Base-by-base conservation (phyloP, 2,797 vertebrate species). In the Pipistrellus pygmaeus region DNA sequence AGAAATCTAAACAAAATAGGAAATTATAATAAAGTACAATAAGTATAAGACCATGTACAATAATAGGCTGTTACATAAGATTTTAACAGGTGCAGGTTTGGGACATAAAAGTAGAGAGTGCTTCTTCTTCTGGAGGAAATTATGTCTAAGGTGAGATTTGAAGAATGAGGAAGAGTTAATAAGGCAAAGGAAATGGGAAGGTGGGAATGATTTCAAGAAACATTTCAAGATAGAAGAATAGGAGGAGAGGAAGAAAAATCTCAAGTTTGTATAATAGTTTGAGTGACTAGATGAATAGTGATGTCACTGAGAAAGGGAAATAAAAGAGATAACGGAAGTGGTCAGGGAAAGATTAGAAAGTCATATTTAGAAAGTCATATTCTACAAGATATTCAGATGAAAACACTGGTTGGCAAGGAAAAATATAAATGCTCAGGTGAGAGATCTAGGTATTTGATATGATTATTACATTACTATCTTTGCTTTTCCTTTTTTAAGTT, bases 221-320 rank as follows among this genome's bases (percentile, higher is more conserved):
- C 8, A 90, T 57, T 84, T 85, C 77, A 84, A 88, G 18, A 76
- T 1, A 88, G n/a, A 91, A 82, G 48, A 91, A 66, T 46, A 84
- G 78, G 38, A 38, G 71, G 30, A 64, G 35, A 91, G 17, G 21
- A 88, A 90, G 68, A 64, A 73, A 75, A 80, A 85, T 48, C 18
- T 72, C 75, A 88, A 69, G 23, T 85, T 35, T 95, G 62, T 66
- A n/a, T n/a, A n/a, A n/a, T n/a, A 95, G 53, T 7, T 21, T 85
- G 12, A 90, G 64, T 55, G 53, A 96, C n/a, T 71, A 84, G 30
- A 81, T 71, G 8, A 92, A 75, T n/a, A 85, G 53, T 85, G 35
- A 76, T 27, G 17, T 78, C 81, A 93, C 64, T 83, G 57, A 95
- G 71, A 90, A 89, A 93, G 35, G 17, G 14, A 87, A 77, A 87